Percentiles rank a stretch among this genome's conserved stretches.
These are phyloP conservation scores for Dermolepida albohirtum DNA, from an alignment of 2,888 invertebrate species.

Conservation along the genomic window DNA sequence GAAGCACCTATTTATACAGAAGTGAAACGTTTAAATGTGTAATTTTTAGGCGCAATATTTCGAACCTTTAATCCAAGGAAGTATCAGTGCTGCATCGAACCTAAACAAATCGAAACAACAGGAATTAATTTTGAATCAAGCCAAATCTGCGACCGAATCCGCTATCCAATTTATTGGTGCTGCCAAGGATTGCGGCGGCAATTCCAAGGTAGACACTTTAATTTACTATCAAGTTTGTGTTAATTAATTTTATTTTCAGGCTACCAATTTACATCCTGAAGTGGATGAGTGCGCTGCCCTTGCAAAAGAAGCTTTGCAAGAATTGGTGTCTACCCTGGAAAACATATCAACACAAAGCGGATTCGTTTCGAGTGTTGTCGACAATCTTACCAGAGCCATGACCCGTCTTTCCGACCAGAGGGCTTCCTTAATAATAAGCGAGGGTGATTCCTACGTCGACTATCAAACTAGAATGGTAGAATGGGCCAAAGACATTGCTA, in stretches of 20 bases:
- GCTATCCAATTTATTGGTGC: conserved; percentile 86
- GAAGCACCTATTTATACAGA: conserved; percentile 47
- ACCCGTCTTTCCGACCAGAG: conserved; percentile 82
- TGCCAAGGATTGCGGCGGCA: conserved; percentile 91
- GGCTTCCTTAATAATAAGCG: conserved; percentile 78
- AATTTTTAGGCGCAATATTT: conserved; percentile 74
- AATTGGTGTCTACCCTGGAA: conserved; percentile 84
- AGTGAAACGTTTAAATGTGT: not conserved
- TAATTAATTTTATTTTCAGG: conserved; percentile 65
- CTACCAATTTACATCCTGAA: conserved; percentile 81
- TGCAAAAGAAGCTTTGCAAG: conserved; percentile 83
- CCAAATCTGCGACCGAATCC: conserved; percentile 95
- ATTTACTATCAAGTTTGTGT: not conserved
- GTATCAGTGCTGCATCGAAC: conserved; percentile 90
- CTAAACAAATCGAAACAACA: conserved; percentile 90
- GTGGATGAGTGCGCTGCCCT: conserved; percentile 85
- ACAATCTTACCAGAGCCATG: conserved; percentile 91
- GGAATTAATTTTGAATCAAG: conserved; percentile 87
- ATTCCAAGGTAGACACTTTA: conserved; percentile 76
- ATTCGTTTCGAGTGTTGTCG: conserved; percentile 89
- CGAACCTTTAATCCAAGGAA: conserved; percentile 86
- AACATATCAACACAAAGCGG: conserved; percentile 89
- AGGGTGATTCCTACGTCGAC: conserved; percentile 87
- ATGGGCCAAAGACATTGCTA: conserved; percentile 92
- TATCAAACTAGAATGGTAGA: conserved; percentile 98